Evolutionary conservation across 2,888 invertebrate species (phyloP).

Genomic region (Drosophila barbarae): DNA sequence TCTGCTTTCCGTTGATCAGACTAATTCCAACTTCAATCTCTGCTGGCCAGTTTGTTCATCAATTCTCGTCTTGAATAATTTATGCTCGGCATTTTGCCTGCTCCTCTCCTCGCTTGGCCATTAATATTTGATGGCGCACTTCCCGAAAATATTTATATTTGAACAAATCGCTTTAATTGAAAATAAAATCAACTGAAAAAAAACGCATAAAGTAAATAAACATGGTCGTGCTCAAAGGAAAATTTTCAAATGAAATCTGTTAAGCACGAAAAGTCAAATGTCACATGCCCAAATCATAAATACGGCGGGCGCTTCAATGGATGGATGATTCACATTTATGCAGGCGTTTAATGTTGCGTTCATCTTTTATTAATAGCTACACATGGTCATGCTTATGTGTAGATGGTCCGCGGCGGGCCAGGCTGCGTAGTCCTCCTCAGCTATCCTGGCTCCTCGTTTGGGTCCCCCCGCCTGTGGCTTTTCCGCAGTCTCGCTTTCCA

Average conservation of each 20-base stretch:
- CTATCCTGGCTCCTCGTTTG: not conserved
- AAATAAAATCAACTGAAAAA: conserved; percentile 29
- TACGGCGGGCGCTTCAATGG: conserved; percentile 21
- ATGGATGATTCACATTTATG: conserved; percentile 33
- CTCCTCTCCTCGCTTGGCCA: conserved; percentile 1
- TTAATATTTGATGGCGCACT: conserved; percentile 51
- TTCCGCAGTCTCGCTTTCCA: conserved; percentile 12
- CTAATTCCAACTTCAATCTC: conserved; percentile 23
- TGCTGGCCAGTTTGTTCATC: conserved; percentile 34
- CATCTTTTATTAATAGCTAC: conserved; percentile 50
- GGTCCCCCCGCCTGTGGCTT: conserved; percentile 26
- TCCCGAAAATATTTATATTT: conserved; percentile 29
- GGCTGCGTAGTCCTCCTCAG: not conserved
- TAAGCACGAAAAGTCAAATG: conserved; percentile 48
- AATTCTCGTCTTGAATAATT: conserved; percentile 37
- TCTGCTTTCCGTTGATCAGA: conserved; percentile 6
- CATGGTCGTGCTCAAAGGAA: not conserved
- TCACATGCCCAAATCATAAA: conserved; percentile 32
- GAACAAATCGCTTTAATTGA: conserved; percentile 27
- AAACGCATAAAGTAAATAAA: conserved; percentile 23
- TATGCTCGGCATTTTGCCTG: conserved; percentile 7
- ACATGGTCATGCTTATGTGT: conserved; percentile 35
- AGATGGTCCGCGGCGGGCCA: conserved; percentile 10
- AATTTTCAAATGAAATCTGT: conserved; percentile 22
- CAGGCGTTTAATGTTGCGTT: conserved; percentile 49